A percentile compares a stretch with the other conserved stretches of the same genome.
These are phyloP conservation scores for Champsocephalus esox DNA, from an alignment of 2,797 vertebrate species.

Conservation along the genomic window DNA sequence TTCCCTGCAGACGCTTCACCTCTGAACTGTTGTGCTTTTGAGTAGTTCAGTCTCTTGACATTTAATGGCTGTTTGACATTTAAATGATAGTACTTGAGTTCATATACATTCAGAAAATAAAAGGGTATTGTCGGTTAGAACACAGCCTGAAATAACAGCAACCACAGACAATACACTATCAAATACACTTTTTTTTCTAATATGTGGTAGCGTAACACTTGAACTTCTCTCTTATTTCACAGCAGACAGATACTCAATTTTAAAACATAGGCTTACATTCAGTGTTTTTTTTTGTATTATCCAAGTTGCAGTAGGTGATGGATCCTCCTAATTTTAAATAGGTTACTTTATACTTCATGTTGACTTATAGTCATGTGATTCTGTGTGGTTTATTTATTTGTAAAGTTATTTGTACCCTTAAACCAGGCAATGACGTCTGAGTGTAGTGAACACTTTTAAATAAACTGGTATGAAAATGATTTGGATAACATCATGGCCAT, in stretches of 20 bases:
- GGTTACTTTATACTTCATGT: constrained; percentile 1
- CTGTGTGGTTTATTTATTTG: neutral
- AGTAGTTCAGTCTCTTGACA: constrained; percentile 30
- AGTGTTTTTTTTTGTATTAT: neutral
- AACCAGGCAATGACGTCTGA: neutral
- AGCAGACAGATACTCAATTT: neutral
- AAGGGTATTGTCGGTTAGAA: constrained; percentile 15
- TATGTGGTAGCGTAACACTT: neutral
- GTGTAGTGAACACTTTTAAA: neutral
- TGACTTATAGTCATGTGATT: neutral
- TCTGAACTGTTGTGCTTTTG: constrained; percentile 33
- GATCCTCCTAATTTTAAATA: neutral
- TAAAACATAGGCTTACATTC: neutral
- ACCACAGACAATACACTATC: neutral
- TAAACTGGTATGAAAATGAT: neutral
- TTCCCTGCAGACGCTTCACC: constrained; percentile 35
- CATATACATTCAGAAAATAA: constrained; percentile 30
- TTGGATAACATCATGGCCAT: neutral
- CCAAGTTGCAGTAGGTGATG: neutral
- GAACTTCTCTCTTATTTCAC: neutral
- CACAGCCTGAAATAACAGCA: neutral
- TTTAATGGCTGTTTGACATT: constrained; percentile 54
- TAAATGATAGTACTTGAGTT: constrained; percentile 15
- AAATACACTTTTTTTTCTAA: neutral
- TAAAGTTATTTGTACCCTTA: constrained; percentile 8